A percentile compares a stretch with the other conserved stretches of the same genome.
These are phyloP conservation scores for Sebastes alutus DNA, from an alignment of 2,797 vertebrate genomes.

Conservation along the genomic window DNA sequence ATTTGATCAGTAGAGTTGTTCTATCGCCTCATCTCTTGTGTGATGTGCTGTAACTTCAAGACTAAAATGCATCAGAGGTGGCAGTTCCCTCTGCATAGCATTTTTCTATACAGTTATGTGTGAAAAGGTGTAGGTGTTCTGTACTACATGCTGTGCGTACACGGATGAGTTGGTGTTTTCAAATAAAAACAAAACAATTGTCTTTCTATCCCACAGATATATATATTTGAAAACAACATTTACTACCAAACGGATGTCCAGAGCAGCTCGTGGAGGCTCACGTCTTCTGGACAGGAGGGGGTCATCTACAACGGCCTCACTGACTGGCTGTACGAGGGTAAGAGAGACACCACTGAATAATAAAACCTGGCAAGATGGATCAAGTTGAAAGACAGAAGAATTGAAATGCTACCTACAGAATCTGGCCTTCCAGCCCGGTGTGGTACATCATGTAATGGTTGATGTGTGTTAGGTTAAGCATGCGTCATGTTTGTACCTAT, in stretches of 20 bases:
- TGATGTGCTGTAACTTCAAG: background rate
- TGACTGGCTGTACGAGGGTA: constrained; percentile 98
- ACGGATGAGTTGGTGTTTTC: background rate
- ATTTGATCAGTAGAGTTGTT: background rate
- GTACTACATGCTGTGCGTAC: background rate
- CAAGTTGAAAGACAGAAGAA: background rate
- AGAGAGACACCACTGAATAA: constrained; percentile 20
- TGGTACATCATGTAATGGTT: too few species aligned
- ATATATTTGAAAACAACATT: constrained; percentile 98
- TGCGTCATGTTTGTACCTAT: too few species aligned
- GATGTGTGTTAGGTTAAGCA: too few species aligned
- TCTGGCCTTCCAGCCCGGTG: background rate
- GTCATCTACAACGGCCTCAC: constrained; percentile 93
- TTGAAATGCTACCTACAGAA: background rate
- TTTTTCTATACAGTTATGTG: background rate
- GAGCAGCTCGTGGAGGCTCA: constrained; percentile 93
- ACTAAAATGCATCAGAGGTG: background rate
- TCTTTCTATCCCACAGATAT: constrained; percentile 81
- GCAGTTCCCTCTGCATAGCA: background rate
- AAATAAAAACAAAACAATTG: background rate
- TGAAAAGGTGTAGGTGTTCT: background rate
- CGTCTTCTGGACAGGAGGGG: constrained; percentile 93
- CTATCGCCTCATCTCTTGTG: background rate
- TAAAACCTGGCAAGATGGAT: background rate
- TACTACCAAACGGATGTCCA: constrained; percentile 93